phyloP scores from a whole-genome alignment of 2,113 vertebrate species.

The Axis porcinus region DNA sequence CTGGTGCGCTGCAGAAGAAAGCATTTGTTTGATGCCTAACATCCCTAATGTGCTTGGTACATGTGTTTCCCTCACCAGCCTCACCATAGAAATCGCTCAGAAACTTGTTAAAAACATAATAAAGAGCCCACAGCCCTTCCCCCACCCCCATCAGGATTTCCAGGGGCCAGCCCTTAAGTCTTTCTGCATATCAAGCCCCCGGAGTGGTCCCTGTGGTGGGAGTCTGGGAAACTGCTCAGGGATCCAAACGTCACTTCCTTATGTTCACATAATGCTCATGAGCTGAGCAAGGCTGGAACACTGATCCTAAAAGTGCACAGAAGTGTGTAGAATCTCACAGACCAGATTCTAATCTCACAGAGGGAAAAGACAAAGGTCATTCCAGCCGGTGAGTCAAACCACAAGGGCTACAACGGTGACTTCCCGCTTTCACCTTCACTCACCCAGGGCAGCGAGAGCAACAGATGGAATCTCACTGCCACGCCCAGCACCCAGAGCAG shows the following conservation, averaged over 20 bases:
- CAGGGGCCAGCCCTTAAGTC: neutral
- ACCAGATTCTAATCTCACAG: neutral
- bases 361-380: neutral
- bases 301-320: neutral
- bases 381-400: neutral
- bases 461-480: fast-evolving
- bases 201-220: no score
- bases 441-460: no score
- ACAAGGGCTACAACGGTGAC: fast-evolving
- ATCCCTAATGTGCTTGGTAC: neutral
- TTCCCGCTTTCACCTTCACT: neutral
- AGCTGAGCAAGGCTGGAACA: neutral
- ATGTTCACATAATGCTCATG: neutral
- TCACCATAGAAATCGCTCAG: neutral
- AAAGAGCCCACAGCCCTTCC: neutral
- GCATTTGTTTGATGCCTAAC: neutral
- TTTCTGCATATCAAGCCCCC: neutral
- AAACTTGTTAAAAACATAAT: neutral
- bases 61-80: neutral
- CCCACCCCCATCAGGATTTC: neutral
- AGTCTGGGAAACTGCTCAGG: neutral
- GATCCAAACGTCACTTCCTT: neutral
- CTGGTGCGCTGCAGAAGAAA: fast-evolving
- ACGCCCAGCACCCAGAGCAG: neutral
- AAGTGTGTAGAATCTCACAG: neutral